Conservation (phyloP, 2,113 vertebrate species). For the Arothron firmamentum region DNA sequence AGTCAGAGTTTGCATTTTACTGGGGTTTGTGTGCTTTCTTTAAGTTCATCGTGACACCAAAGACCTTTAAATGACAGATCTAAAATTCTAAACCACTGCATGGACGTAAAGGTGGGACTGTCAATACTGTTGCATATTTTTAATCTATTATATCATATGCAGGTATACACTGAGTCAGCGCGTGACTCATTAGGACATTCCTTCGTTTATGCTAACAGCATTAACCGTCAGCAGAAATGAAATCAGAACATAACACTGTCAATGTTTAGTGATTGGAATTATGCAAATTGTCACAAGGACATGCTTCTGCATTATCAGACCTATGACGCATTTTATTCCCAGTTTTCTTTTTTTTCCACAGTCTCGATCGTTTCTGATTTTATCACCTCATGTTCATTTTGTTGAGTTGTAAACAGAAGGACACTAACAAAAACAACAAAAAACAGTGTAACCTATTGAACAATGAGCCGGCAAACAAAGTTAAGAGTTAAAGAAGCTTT, state of each 20-base stretch:
- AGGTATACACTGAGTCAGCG: conserved; percentile 38
- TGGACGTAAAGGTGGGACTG: too few species aligned
- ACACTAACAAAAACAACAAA: conserved; percentile 29
- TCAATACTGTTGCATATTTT: too few species aligned
- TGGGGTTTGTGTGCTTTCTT: background rate
- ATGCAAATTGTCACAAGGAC: conserved; percentile 68
- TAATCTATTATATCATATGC: conserved; percentile 7
- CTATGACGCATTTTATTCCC: conserved; percentile 51
- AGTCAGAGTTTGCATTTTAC: background rate
- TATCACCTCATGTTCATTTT: conserved; percentile 53
- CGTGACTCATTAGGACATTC: conserved; percentile 44
- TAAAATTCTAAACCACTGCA: too few species aligned
- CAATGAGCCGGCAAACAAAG: conserved; percentile 64
- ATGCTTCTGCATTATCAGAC: conserved; percentile 50
- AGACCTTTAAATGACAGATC: too few species aligned
- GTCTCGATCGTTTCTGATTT: conserved; percentile 54
- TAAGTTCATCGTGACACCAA: background rate
- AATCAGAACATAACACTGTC: conserved; percentile 69
- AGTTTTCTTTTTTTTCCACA: conserved; percentile 38
- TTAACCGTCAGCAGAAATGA: conserved; percentile 72
- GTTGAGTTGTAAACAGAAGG: conserved; percentile 55
- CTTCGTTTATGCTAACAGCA: conserved; percentile 71
- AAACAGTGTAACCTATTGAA: conserved; percentile 63
- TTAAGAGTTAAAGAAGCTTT: conserved; percentile 71
- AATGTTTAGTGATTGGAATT: conserved; percentile 72